Evolutionary conservation across 2,113 vertebrate genomes (phyloP).

Genomic region (Dermatemys mawii): DNA sequence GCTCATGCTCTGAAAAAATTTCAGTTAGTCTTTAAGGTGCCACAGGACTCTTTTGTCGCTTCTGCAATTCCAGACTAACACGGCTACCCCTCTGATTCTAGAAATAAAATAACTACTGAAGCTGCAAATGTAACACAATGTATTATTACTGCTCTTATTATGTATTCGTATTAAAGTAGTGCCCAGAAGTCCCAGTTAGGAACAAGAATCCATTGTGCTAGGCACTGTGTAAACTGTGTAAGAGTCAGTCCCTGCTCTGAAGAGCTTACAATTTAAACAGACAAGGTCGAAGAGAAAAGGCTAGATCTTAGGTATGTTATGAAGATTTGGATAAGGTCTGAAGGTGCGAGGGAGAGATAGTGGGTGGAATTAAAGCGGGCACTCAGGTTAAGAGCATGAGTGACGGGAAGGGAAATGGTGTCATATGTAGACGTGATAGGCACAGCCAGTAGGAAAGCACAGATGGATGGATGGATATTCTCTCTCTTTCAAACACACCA

Average conservation of each 20-base stretch:
- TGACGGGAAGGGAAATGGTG: background rate
- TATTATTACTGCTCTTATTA: background rate
- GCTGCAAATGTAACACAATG: background rate
- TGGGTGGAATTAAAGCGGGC: background rate
- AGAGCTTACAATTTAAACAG: background rate
- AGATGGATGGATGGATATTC: rapidly evolving
- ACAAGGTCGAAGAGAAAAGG: background rate
- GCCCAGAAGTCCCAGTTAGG: background rate
- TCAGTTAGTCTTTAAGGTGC: too few species aligned
- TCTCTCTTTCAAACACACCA: background rate
- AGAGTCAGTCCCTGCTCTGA: background rate
- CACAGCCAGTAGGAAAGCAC: rapidly evolving
- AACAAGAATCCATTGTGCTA: background rate
- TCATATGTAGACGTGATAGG: background rate
- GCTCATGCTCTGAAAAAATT: too few species aligned
- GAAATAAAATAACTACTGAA: background rate
- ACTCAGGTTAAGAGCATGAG: rapidly evolving
- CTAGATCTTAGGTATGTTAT: rapidly evolving
- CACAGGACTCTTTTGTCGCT: too few species aligned
- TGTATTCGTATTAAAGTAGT: background rate
- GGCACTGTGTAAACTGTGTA: background rate
- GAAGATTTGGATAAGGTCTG: background rate
- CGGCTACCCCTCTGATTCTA: too few species aligned
- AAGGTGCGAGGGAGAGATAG: background rate
- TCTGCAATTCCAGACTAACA: too few species aligned